Percentiles rank a stretch among this genome's conserved stretches.
Evolutionary conservation across 2,113 vertebrate genomes (phyloP).

Genomic region (Clinocottus analis): DNA sequence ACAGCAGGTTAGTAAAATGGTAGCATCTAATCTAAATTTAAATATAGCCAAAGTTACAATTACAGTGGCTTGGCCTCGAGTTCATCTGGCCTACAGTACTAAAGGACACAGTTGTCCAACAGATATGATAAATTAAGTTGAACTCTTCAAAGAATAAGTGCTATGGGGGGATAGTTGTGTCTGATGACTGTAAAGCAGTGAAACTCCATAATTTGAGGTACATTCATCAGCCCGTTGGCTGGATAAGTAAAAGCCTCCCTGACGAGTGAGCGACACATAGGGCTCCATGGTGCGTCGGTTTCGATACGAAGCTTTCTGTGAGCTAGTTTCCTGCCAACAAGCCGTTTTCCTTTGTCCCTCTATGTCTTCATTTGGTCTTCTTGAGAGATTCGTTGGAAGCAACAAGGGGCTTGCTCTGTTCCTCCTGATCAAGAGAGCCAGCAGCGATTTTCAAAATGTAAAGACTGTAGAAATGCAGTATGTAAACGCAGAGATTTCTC

Average conservation of each 20-base stretch:
- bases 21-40: constrained; percentile 41
- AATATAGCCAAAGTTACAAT: constrained; percentile 44
- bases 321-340: constrained; percentile 43
- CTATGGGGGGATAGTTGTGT: constrained; percentile 38
- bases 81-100: constrained; percentile 68
- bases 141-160: constrained; percentile 50
- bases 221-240: constrained; percentile 69
- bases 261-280: constrained; percentile 49
- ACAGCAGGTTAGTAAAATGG: constrained; percentile 57
- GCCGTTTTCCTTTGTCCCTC: constrained; percentile 46
- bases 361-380: constrained; percentile 82
- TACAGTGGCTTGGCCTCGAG: constrained; percentile 61
- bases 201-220: constrained; percentile 75
- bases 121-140: constrained; percentile 39
- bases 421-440: constrained; percentile 70
- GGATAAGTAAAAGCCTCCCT: constrained; percentile 78
- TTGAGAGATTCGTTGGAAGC: constrained; percentile 73
- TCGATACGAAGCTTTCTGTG: constrained; percentile 28
- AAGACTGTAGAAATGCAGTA: constrained; percentile 76
- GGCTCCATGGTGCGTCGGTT: constrained; percentile 35
- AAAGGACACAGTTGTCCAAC: constrained; percentile 50
- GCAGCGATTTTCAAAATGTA: constrained; percentile 67
- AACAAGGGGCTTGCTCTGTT: constrained; percentile 71
- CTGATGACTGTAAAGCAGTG: constrained; percentile 64
- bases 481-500: constrained; percentile 73